Conservation (phyloP, 2,113 vertebrate species). For the Fulica atra region DNA sequence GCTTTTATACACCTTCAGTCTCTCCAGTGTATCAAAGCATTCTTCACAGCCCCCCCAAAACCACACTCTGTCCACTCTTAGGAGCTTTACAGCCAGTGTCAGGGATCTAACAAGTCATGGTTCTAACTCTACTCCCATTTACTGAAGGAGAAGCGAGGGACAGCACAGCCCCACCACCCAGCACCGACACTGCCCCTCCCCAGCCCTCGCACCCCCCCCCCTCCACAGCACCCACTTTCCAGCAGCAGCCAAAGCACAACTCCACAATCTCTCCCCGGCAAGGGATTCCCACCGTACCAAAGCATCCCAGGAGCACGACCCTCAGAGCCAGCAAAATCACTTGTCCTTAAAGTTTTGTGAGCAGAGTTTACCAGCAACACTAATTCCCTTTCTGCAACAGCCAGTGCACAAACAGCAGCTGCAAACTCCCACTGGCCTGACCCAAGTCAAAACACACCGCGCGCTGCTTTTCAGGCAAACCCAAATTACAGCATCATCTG, state of each 20-base stretch:
- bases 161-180: background rate
- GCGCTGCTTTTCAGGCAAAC: conserved; percentile 23
- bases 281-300: background rate
- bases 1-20: background rate
- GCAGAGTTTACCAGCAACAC: background rate
- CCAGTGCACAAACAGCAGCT: conserved; percentile 14
- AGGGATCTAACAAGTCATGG: background rate
- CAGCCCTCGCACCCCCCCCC: rapidly evolving
- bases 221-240: rapidly evolving
- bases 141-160: background rate
- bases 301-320: background rate
- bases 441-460: background rate
- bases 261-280: rapidly evolving
- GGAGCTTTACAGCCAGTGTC: background rate
- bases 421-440: conserved; percentile 10
- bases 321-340: background rate
- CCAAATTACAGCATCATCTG: conserved; percentile 49
- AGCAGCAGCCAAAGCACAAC: background rate
- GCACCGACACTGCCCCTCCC: rapidly evolving
- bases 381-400: background rate
- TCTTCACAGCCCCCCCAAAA: background rate
- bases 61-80: rapidly evolving
- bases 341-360: background rate
- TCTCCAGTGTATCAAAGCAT: background rate
- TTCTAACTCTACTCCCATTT: background rate